Evolutionary conservation across 2,113 vertebrate genomes (phyloP), one percentile per base, ranked within the genome.

Genomic region (Sarotherodon lohbergeri): DNA sequence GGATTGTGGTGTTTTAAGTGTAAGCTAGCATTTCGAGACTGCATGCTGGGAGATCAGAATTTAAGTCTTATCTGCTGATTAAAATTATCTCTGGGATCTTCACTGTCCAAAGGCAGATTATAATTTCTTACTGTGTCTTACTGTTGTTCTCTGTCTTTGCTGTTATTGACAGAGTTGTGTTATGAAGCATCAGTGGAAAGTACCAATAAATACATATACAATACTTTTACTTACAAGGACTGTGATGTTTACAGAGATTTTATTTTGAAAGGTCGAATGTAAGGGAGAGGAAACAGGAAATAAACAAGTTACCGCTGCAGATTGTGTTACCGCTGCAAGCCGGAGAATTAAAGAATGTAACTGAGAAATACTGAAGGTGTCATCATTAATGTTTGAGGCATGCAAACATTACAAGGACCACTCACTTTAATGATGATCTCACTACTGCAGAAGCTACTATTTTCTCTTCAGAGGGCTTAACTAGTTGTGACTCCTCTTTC

Each of bases 51-150:
- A 85, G 85, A 91, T 92, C 78, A 81, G 80, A 90, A 66, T 66
- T 73, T 76, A 88, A 87, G 61, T 84, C 61, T 89, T 46, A 85
- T 90, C 79, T 83, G 61, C 24, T 34, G 71, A 55, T 82, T 66
- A 71, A 81, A 80, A 81, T 59, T 82, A 86, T 66, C 84, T 79
- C 73, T 7, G 9, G 80, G 90, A 43, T 46, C 9, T 81, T 63
- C 12, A 2, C 32, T 84, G 39, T 88, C 89, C 79, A 76, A 89
- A 87, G 90, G 76, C 57, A 36, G 87, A 93, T 93, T 90, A 84
- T 3, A 39, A 27, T 63, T 63, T 87, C 29, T 3, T 0, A 32
- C 29, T 22, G 32, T 32, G 3, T 48, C 24, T 73, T 27, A 32
- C 24, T 22, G 39, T 50, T 80, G 82, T 84, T n/a, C 24, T 9